Percentiles rank a stretch among this genome's conserved stretches.
Conservation (phyloP, 2,113 vertebrate species). For the Struthio camelus region DNA sequence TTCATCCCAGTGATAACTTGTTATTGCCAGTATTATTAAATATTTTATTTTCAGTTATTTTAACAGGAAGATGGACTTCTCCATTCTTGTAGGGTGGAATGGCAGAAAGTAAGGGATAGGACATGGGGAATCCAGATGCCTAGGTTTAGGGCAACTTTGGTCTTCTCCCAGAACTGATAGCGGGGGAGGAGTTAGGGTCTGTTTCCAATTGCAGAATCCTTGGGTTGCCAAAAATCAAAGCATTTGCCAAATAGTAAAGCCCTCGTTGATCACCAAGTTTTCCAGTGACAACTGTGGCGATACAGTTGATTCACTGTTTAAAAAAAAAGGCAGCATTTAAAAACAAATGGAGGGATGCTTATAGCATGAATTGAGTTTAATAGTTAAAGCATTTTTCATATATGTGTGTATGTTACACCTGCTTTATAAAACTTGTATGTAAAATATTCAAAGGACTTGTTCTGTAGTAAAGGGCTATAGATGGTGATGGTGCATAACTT, state of each 20-base stretch:
- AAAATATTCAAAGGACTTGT: background rate
- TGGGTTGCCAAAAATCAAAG: background rate
- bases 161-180: background rate
- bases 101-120: background rate
- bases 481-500: background rate
- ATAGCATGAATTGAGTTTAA: too few species aligned
- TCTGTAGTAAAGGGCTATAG: background rate
- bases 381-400: too few species aligned
- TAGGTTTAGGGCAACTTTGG: background rate
- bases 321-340: background rate
- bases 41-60: background rate
- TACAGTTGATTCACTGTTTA: background rate
- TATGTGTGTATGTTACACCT: background rate
- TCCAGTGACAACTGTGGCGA: background rate
- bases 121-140: background rate
- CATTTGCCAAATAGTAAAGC: background rate
- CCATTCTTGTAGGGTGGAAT: background rate
- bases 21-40: background rate
- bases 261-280: background rate
- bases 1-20: background rate
- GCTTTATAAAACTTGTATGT: too few species aligned
- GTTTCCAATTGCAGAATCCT: background rate
- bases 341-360: background rate
- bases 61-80: background rate
- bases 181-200: background rate